A percentile compares a stretch with the other conserved stretches of the same genome.
Evolutionary conservation across 2,888 invertebrate species (phyloP).

Genomic region (Nezara viridula): DNA sequence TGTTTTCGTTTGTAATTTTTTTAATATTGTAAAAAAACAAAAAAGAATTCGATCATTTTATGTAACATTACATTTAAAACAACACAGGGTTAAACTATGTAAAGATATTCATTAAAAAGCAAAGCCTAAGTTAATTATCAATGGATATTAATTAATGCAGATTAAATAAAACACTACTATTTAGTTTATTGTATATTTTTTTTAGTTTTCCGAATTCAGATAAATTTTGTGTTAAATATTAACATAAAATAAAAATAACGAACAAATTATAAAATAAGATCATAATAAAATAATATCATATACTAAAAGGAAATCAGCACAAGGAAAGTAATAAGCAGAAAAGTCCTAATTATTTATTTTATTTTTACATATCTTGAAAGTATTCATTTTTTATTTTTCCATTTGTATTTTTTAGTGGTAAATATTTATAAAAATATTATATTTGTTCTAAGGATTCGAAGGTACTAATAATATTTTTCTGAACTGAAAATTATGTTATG

Average conservation of each 20-base stretch:
- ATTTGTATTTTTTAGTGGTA: background rate
- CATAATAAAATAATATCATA: too few relatives aligned
- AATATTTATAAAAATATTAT: background rate
- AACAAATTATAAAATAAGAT: background rate
- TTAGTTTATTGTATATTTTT: background rate
- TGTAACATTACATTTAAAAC: background rate
- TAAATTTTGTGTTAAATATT: background rate
- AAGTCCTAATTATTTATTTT: background rate
- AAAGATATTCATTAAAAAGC: background rate
- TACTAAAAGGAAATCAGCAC: too few relatives aligned
- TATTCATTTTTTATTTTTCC: background rate
- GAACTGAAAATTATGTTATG: conserved; percentile 7
- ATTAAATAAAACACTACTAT: background rate
- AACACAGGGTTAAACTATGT: background rate
- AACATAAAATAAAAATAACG: background rate
- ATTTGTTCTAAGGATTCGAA: background rate
- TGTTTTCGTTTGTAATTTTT: background rate
- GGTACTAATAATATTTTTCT: conserved; percentile 6
- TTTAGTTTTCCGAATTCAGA: background rate
- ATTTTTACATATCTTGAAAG: background rate
- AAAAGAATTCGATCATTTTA: background rate
- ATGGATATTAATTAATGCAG: background rate
- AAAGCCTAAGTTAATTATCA: background rate
- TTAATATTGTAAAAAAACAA: too few relatives aligned
- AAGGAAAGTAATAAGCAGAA: too few relatives aligned